Conservation (phyloP, 2,888 invertebrate species). For the Andrena dorsata region DNA sequence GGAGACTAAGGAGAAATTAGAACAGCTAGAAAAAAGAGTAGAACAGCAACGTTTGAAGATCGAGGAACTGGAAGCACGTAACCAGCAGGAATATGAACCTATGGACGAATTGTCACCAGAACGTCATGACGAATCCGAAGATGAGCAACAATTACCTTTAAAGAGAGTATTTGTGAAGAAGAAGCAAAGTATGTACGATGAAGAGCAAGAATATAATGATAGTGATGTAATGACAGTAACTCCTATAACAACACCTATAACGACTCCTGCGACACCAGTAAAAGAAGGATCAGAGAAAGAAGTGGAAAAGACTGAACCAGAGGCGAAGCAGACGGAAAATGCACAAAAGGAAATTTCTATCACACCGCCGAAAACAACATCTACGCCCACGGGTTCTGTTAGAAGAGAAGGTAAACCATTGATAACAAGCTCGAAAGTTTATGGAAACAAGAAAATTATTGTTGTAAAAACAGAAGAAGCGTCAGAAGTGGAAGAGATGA, state of each 20-base stretch:
- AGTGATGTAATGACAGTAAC: slow-evolving; percentile 45
- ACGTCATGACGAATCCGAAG: slow-evolving; percentile 82
- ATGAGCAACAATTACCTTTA: slow-evolving; percentile 85
- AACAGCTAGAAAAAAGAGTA: slow-evolving; percentile 81
- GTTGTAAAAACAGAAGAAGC: slow-evolving; percentile 76
- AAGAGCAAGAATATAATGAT: slow-evolving; percentile 83
- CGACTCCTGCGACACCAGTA: slow-evolving; percentile 2
- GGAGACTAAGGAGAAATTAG: slow-evolving; percentile 83
- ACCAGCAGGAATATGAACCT: slow-evolving; percentile 81
- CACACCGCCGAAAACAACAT: slow-evolving; percentile 8
- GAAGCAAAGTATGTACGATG: slow-evolving; percentile 85
- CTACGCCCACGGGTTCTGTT: neutral
- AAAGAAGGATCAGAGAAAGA: slow-evolving; percentile 52
- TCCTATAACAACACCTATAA: slow-evolving; percentile 1
- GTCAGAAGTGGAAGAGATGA: slow-evolving; percentile 82
- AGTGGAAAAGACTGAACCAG: slow-evolving; percentile 40
- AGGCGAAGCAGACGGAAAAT: slow-evolving; percentile 39
- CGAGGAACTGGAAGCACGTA: slow-evolving; percentile 81
- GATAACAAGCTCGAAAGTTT: slow-evolving; percentile 77
- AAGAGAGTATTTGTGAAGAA: slow-evolving; percentile 88
- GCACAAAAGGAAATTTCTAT: slow-evolving; percentile 53
- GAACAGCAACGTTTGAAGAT: slow-evolving; percentile 83
- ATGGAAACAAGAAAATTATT: slow-evolving; percentile 81
- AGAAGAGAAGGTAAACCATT: slow-evolving; percentile 52
- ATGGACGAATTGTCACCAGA: slow-evolving; percentile 83